A percentile compares a stretch with the other conserved stretches of the same genome.
These are phyloP conservation scores for Dryobota labecula DNA, from an alignment of 2,888 invertebrate genomes.

Conservation along the genomic window DNA sequence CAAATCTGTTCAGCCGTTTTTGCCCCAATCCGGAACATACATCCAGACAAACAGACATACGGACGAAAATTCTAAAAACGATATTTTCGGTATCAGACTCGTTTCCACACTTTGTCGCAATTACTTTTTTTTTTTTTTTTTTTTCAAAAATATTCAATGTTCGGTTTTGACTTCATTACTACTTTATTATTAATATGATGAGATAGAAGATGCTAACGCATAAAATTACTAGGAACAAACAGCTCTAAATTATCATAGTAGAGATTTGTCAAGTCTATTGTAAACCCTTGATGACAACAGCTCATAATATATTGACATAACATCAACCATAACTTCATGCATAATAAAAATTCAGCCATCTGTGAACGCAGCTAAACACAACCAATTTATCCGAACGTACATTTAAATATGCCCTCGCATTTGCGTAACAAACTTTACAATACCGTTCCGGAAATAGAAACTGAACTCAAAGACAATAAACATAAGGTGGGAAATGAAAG, in stretches of 20 bases:
- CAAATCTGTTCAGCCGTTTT: too few relatives aligned
- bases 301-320: slow-evolving; percentile 36
- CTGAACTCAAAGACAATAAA: slow-evolving; percentile 20
- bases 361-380: slow-evolving; percentile 23
- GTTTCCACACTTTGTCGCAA: too few relatives aligned
- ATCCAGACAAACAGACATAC: too few relatives aligned
- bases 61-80: too few relatives aligned
- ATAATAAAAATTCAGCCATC: slow-evolving; percentile 32
- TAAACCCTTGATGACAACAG: slow-evolving; percentile 5
- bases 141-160: too few relatives aligned
- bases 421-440: slow-evolving; percentile 51
- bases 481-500: slow-evolving; percentile 41
- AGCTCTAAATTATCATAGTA: not conserved
- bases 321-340: slow-evolving; percentile 34
- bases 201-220: not conserved
- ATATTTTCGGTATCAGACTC: too few relatives aligned
- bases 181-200: too few relatives aligned
- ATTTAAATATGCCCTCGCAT: slow-evolving; percentile 46
- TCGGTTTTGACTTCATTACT: too few relatives aligned
- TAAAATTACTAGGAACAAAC: not conserved
- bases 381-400: slow-evolving; percentile 34
- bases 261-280: not conserved
- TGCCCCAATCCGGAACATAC: too few relatives aligned
- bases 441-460: slow-evolving; percentile 23
- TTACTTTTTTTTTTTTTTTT: too few relatives aligned